phyloP scores from a whole-genome alignment of 2,888 invertebrate genomes.

The Ypsolopha sequella region DNA sequence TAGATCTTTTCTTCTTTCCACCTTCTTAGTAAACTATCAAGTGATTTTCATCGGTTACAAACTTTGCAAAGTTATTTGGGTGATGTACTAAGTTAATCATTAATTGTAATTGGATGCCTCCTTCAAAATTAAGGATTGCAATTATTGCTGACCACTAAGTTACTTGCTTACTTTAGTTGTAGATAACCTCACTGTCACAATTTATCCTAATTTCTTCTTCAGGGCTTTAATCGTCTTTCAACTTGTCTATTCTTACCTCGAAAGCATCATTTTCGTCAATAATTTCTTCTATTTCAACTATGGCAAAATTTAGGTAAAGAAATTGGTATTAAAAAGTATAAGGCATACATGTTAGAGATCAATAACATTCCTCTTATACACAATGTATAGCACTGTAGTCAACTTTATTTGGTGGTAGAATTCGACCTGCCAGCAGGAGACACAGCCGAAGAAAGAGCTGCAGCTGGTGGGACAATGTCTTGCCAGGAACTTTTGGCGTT shows the following conservation, averaged over 20 bases:
- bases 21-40: not conserved
- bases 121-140: no score
- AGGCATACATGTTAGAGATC: not conserved
- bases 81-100: no score
- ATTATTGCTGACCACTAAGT: no score
- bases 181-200: not conserved
- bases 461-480: constrained; percentile 76
- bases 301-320: no score
- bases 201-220: not conserved
- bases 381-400: not conserved
- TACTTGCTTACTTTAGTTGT: no score
- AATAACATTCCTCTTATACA: not conserved
- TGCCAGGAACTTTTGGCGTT: constrained; percentile 94
- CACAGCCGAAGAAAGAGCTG: constrained; percentile 49
- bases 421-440: constrained; percentile 66
- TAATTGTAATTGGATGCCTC: no score
- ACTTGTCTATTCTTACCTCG: not conserved
- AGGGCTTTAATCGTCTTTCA: not conserved
- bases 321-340: not conserved
- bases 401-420: constrained; percentile 28
- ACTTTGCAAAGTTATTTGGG: no score
- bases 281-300: no score
- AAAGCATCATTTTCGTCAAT: not conserved
- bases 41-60: no score
- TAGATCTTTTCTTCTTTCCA: not conserved